Evolutionary conservation across 1,140 invertebrate species (phyloP), one percentile per base, ranked within the genome.

Genomic region (Elymnias hypermnestra): DNA sequence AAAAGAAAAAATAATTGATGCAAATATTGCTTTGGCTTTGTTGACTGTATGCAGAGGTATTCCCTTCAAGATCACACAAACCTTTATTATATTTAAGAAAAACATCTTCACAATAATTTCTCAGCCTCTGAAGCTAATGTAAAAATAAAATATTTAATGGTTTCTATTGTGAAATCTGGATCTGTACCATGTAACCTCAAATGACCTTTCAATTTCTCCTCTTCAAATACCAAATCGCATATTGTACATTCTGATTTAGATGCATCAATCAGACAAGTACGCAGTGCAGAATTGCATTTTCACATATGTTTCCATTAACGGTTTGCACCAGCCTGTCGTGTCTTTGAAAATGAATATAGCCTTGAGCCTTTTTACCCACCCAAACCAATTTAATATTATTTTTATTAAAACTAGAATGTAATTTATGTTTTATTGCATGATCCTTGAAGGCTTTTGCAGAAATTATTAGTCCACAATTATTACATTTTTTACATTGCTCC

Each of bases 311-410:
- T 5, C 68, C 69, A 10, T 15, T 58, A 33, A 69, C 71, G 5
- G 45, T 56, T 15, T 42, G 42, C n/a, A 31, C 21, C 6, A 31
- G 2, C n/a, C n/a, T n/a, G n/a, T n/a, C n/a, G n/a, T n/a, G n/a
- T n/a, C n/a, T n/a, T n/a, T n/a, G n/a, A n/a, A n/a, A n/a, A n/a
- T n/a, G n/a, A n/a, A n/a, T n/a, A n/a, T n/a, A n/a, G n/a, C n/a
- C n/a, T n/a, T n/a, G n/a, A n/a, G n/a, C n/a, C n/a, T n/a, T n/a
- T n/a, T n/a, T n/a, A 14, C 65, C 72, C 44, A 77, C 48, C 14
- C 67, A 50, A 26, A 81, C 58, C 4, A 77, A 59, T 54, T 63
- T 73, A 2, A 81, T 75, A 41, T 63, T 62, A 23, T 62, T 53
- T 37, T 29, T 37, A 36, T 51, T 52, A 44, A 72, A 77, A 25